Evolutionary conservation across 2,797 vertebrate genomes (phyloP).

Genomic region (Merluccius polli): DNA sequence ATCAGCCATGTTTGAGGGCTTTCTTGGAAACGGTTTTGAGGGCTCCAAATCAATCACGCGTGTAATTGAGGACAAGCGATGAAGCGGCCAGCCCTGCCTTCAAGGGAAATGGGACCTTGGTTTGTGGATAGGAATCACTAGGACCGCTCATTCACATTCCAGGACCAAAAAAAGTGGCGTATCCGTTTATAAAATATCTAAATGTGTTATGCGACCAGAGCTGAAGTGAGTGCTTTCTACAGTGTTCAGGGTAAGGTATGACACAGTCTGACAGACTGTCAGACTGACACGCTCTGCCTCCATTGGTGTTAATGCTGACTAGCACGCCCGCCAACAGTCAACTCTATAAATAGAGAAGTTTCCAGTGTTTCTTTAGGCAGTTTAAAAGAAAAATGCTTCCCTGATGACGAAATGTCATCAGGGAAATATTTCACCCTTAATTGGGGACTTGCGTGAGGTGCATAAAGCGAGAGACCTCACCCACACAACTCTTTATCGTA

Average conservation of each 20-base stretch:
- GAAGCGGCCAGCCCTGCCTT: constrained; percentile 44
- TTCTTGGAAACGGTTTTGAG: constrained; percentile 54
- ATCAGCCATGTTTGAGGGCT: constrained; percentile 37
- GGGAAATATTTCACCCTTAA: constrained; percentile 44
- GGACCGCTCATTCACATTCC: constrained; percentile 41
- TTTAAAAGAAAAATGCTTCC: constrained; percentile 43
- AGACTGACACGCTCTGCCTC: not conserved
- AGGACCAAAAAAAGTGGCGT: constrained; percentile 25
- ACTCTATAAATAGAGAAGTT: constrained; percentile 28
- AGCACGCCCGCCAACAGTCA: constrained; percentile 8
- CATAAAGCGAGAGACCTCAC: constrained; percentile 33
- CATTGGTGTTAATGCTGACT: constrained; percentile 10
- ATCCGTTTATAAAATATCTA: not conserved
- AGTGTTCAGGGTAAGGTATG: constrained; percentile 1
- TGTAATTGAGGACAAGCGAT: constrained; percentile 54
- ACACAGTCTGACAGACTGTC: not conserved
- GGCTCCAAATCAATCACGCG: constrained; percentile 44
- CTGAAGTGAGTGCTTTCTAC: not conserved
- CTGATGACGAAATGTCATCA: constrained; percentile 35
- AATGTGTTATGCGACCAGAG: not conserved
- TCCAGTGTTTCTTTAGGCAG: constrained; percentile 26
- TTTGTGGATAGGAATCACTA: constrained; percentile 33
- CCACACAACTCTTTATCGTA: constrained; percentile 22
- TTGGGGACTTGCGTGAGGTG: constrained; percentile 26
- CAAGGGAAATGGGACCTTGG: constrained; percentile 45